These are phyloP conservation scores for Gandaritis pyraliata DNA, from an alignment of 2,888 invertebrate species.

Conservation along the genomic window DNA sequence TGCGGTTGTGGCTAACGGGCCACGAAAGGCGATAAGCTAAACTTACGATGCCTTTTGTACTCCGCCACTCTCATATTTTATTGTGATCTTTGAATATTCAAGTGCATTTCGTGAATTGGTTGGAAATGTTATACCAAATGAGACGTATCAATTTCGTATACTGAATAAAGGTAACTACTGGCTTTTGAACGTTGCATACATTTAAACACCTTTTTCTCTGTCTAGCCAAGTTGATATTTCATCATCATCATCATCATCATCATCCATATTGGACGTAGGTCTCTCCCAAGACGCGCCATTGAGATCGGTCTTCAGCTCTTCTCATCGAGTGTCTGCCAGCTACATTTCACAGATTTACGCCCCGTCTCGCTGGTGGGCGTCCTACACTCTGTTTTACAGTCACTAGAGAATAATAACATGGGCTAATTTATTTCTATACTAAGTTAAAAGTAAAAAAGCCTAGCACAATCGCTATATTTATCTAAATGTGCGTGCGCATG, in stretches of 20 bases:
- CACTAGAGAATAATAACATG: no score
- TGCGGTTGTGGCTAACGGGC: slow-evolving; percentile 73
- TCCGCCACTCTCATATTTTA: slow-evolving; percentile 61
- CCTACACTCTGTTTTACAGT: no score
- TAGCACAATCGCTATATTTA: neutral
- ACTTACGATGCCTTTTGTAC: slow-evolving; percentile 77
- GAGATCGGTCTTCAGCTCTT: no score
- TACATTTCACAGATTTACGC: no score
- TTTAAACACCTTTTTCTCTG: neutral
- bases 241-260: no score
- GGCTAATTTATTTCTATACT: no score
- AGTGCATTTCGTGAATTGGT: slow-evolving; percentile 29
- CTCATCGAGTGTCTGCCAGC: no score
- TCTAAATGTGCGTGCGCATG: slow-evolving; percentile 3
- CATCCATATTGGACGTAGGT: no score
- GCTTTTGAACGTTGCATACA: neutral
- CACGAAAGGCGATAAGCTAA: slow-evolving; percentile 74
- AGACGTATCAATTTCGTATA: neutral
- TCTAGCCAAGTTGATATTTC: no score
- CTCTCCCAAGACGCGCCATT: no score
- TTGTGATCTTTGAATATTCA: slow-evolving; percentile 57
- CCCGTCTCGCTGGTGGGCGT: no score
- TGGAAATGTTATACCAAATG: slow-evolving; percentile 5
- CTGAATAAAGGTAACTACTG: no score
- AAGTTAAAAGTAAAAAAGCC: neutral